Conservation (phyloP, 2,113 vertebrate genomes). For the Poeciliopsis prolifica region DNA sequence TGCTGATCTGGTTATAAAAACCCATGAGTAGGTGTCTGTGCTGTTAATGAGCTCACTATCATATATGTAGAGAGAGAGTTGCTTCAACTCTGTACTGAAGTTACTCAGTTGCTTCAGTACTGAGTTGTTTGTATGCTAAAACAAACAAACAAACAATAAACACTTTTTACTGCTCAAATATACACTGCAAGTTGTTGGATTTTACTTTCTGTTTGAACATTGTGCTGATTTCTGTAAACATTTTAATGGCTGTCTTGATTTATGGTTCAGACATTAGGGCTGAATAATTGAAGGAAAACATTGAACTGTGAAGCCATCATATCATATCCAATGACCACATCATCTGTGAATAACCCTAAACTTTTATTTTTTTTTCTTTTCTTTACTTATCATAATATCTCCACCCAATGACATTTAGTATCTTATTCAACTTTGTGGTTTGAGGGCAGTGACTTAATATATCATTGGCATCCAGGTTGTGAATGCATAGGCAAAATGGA, state of each 20-base stretch:
- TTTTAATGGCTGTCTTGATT: background rate
- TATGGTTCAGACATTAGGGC: background rate
- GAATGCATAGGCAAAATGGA: too few relatives aligned
- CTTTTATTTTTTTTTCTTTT: background rate
- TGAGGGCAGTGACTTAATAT: background rate
- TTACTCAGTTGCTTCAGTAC: too few relatives aligned
- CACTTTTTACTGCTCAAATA: slow-evolving; percentile 3
- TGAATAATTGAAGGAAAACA: too few relatives aligned
- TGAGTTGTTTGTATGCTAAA: too few relatives aligned
- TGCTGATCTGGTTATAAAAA: slow-evolving; percentile 72
- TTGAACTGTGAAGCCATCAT: too few relatives aligned
- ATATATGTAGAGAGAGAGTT: too few relatives aligned
- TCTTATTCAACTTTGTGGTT: background rate
- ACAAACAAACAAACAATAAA: background rate
- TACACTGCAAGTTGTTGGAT: background rate
- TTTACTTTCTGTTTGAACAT: background rate
- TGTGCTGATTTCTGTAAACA: background rate
- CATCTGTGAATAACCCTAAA: background rate
- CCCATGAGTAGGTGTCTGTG: slow-evolving; percentile 57
- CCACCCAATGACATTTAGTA: too few relatives aligned
- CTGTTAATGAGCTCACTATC: slow-evolving; percentile 66
- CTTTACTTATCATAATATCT: background rate
- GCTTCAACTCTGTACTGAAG: too few relatives aligned
- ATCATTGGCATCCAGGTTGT: too few relatives aligned
- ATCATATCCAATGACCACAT: background rate